Conservation (phyloP, 2,797 vertebrate genomes). For the Spinus pinus region DNA sequence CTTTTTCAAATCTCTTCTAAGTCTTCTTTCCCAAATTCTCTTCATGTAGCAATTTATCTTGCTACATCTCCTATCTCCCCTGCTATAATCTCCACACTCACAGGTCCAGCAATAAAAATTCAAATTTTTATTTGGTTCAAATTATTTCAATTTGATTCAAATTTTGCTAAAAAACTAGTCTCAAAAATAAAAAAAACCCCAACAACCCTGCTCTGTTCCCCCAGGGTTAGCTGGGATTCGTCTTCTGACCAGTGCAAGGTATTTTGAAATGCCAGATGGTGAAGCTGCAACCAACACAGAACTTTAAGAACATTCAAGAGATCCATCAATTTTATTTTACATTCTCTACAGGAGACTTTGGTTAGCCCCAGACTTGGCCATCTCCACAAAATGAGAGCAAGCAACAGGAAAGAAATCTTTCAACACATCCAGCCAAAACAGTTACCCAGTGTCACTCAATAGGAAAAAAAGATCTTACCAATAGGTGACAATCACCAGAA, state of each 20-base stretch:
- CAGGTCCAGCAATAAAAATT: not conserved
- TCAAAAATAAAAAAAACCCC: not conserved
- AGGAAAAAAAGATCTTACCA: not conserved
- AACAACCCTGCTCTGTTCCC: not conserved
- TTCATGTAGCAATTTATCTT: not conserved
- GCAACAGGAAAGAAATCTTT: not conserved
- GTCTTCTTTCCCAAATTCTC: not conserved
- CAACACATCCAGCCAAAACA: not conserved
- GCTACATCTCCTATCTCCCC: not conserved
- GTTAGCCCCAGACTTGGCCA: not conserved
- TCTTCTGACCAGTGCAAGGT: not conserved
- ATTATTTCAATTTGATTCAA: too few species aligned
- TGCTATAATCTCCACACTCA: rapidly evolving
- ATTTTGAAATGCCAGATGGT: not conserved
- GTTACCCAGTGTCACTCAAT: not conserved
- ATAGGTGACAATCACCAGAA: not conserved
- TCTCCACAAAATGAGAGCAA: not conserved
- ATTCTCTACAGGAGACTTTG: not conserved
- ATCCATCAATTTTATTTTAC: not conserved
- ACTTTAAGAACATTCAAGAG: not conserved
- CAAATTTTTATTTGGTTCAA: not conserved
- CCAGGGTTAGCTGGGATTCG: not conserved
- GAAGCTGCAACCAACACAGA: not conserved
- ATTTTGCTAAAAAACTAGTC: not conserved
- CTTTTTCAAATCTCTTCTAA: not conserved